These are phyloP conservation scores for Tupaia chinensis DNA, from an alignment of 2,113 vertebrate genomes.

Conservation along the genomic window DNA sequence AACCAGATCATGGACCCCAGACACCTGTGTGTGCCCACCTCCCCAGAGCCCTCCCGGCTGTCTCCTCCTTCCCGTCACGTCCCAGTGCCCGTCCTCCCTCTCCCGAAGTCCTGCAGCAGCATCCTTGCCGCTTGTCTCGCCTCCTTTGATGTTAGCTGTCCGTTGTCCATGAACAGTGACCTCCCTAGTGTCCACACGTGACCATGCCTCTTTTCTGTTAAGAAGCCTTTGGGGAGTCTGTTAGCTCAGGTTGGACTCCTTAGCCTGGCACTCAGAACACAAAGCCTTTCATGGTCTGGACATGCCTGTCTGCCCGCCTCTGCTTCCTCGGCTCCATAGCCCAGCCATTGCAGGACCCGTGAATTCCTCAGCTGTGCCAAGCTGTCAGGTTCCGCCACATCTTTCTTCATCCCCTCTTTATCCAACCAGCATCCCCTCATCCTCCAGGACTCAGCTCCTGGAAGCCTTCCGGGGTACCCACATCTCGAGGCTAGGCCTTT, in stretches of 20 bases:
- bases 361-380: not conserved
- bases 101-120: fast-evolving
- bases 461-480: not conserved
- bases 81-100: fast-evolving
- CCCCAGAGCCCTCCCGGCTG: fast-evolving
- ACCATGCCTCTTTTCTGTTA: not conserved
- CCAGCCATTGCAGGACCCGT: not conserved
- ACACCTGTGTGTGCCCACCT: not conserved
- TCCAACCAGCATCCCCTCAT: not conserved
- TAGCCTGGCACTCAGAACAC: not conserved
- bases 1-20: not conserved
- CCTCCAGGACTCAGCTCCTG: not conserved
- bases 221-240: not conserved
- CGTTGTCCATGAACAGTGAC: fast-evolving
- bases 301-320: not conserved
- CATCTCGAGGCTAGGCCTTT: not conserved
- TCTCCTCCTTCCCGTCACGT: not conserved
- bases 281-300: not conserved
- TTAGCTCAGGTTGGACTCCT: not conserved
- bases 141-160: not conserved
- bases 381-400: fast-evolving
- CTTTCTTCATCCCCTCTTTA: not conserved
- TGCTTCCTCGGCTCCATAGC: not conserved
- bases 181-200: not conserved
- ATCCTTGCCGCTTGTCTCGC: not conserved